phyloP scores from a whole-genome alignment of 2,797 vertebrate species.

The Synaphobranchus kaupii region DNA sequence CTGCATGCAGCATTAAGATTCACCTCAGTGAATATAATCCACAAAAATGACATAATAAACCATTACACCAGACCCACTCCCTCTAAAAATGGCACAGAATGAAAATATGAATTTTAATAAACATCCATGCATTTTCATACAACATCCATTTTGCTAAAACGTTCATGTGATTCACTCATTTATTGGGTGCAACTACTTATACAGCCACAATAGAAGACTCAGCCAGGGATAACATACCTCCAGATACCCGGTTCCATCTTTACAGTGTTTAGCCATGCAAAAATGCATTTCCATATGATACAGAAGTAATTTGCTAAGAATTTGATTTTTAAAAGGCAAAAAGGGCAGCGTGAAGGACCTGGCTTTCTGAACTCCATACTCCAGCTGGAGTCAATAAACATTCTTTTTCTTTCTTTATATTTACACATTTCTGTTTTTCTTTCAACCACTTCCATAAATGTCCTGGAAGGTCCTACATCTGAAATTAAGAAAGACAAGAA shows the following conservation, averaged over 20 bases:
- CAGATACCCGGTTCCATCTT: background rate
- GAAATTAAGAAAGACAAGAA: too few species aligned
- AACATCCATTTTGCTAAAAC: background rate
- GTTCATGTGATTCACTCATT: background rate
- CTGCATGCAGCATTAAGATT: too few species aligned
- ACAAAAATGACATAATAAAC: background rate
- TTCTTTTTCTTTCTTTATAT: too few species aligned
- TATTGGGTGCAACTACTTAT: background rate
- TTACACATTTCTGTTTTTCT: background rate
- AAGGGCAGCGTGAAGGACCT: background rate
- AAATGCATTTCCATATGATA: background rate
- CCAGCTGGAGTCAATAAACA: background rate
- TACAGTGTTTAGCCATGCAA: background rate
- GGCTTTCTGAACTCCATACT: too few species aligned
- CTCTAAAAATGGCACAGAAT: background rate
- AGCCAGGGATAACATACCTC: background rate
- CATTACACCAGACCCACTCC: background rate
- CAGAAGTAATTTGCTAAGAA: background rate
- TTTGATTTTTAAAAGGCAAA: background rate
- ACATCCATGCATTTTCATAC: background rate
- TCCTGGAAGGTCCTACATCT: background rate
- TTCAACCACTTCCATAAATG: background rate
- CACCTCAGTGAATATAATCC: too few species aligned
- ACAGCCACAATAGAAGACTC: background rate
- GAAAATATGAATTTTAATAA: slow-evolving; percentile 13